Evolutionary conservation across 2,113 vertebrate genomes (phyloP), one percentile per base, ranked within the genome.

Genomic region (Ceyx margarethae): DNA sequence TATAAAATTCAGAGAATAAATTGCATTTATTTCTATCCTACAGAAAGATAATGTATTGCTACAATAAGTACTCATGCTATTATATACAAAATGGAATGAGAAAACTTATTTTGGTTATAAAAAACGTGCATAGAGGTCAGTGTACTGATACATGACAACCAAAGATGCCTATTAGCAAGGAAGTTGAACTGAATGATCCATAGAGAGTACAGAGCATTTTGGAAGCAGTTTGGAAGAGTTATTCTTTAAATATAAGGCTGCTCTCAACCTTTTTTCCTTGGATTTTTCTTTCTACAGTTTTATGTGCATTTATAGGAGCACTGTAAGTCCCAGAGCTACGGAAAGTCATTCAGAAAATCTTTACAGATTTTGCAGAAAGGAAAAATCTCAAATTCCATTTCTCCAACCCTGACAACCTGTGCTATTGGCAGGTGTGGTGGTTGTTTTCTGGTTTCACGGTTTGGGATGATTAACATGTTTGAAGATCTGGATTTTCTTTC

Each of bases 161-260:
- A 53, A 57, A 60, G 58, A 42, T 65, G 51, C 50, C 80, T 58
- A 72, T 80, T 80, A 89, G 64, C 71, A 88, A 82, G 51, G 1
- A 6, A 76, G 67, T 12, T 78, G 74, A 78, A 95, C 91, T 66
- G 91, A 93, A 92, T 37, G 66, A 81, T 74, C 74, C 77, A 58
- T 20, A 31, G 9, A 68, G 42, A 25, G 73, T 37, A 81, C 33
- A 75, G 26, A 71, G 22, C 31, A 65, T 46, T 81, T 90, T 5
- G 7, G 13, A 93, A 62, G 77, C 56, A 35, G 22, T 35, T 90
- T 72, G 1, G 7, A 74, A 35, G 65, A 78, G 18, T 12, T 35
- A 31, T 56, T 76, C 66, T 93, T 90, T 51, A 82, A 90, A 78
- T 22, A 11, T 6, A 91, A 62, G 58, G 46, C 66, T 56, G 40